A percentile compares a stretch with the other conserved stretches of the same genome.
Evolutionary conservation across 2,888 invertebrate species (phyloP).

Genomic region (Gerosis bhagava): DNA sequence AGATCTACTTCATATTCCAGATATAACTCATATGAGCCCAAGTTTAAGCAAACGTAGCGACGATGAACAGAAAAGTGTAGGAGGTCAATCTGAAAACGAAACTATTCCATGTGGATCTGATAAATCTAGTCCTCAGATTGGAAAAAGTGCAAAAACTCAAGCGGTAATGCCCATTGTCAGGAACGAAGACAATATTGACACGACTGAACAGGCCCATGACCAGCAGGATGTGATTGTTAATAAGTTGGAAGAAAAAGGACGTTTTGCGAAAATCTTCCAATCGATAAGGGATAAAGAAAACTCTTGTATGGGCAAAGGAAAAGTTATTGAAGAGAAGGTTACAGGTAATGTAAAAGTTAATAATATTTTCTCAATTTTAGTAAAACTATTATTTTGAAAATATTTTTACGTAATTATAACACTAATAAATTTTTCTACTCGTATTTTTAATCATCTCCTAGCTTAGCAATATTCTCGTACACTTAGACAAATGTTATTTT

Average conservation of each 20-base stretch:
- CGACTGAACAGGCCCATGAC: constrained; percentile 47
- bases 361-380: too few species aligned
- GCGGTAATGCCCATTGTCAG: constrained; percentile 75
- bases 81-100: constrained; percentile 73
- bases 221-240: constrained; percentile 65
- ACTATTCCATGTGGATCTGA: constrained; percentile 75
- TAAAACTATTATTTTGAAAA: too few species aligned
- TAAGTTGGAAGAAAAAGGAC: constrained; percentile 63
- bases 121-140: constrained; percentile 71
- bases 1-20: constrained; percentile 66
- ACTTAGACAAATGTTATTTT: too few species aligned
- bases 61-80: constrained; percentile 70
- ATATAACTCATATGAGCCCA: constrained; percentile 66
- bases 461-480: too few species aligned
- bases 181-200: constrained; percentile 68
- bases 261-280: constrained; percentile 68
- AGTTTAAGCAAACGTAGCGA: constrained; percentile 69
- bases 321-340: constrained; percentile 72
- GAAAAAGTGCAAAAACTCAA: constrained; percentile 69
- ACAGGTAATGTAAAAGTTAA: constrained; percentile 46
- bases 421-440: too few species aligned
- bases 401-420: too few species aligned
- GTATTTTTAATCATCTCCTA: too few species aligned
- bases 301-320: constrained; percentile 75
- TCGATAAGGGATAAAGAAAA: constrained; percentile 71